phyloP scores from a whole-genome alignment of 2,113 vertebrate species.

The Oryzias celebensis region DNA sequence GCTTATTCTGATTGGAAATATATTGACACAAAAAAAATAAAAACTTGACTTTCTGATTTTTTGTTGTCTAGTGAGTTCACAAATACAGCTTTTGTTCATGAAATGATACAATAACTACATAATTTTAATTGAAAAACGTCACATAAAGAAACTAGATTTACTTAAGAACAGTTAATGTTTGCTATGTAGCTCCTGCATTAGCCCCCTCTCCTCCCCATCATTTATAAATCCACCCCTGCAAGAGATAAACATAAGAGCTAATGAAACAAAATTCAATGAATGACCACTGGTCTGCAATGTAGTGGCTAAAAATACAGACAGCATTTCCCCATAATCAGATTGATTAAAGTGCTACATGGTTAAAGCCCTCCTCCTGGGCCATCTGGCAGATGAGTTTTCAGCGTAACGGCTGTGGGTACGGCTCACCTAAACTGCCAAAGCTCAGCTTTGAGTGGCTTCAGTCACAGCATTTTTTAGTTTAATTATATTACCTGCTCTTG shows the following conservation, averaged over 20 bases:
- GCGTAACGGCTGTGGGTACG: conserved; percentile 56
- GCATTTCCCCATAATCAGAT: conserved; percentile 77
- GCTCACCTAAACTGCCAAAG: conserved; percentile 49
- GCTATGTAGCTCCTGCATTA: conserved; percentile 8
- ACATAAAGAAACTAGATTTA: conserved; percentile 1
- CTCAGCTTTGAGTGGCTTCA: conserved; percentile 42
- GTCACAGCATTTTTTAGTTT: conserved; percentile 12
- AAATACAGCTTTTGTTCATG: conserved; percentile 8
- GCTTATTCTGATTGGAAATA: conserved; percentile 17
- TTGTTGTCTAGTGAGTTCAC: not conserved
- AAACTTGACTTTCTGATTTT: too few species aligned
- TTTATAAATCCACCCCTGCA: conserved; percentile 42
- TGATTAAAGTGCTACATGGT: conserved; percentile 73
- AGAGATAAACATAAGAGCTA: conserved; percentile 59
- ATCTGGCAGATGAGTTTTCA: conserved; percentile 69
- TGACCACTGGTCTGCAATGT: conserved; percentile 60
- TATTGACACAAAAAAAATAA: not conserved
- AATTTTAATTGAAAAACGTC: conserved; percentile 17
- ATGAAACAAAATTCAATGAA: conserved; percentile 73
- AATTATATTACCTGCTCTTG: too few species aligned
- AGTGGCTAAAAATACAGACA: conserved; percentile 75
- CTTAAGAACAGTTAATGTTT: conserved; percentile 15
- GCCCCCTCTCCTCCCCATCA: conserved; percentile 2
- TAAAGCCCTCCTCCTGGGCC: conserved; percentile 67
- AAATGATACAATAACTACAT: conserved; percentile 12